These are phyloP conservation scores for Drosophila erecta DNA, from an alignment of 1,140 invertebrate genomes.

Conservation along the genomic window DNA sequence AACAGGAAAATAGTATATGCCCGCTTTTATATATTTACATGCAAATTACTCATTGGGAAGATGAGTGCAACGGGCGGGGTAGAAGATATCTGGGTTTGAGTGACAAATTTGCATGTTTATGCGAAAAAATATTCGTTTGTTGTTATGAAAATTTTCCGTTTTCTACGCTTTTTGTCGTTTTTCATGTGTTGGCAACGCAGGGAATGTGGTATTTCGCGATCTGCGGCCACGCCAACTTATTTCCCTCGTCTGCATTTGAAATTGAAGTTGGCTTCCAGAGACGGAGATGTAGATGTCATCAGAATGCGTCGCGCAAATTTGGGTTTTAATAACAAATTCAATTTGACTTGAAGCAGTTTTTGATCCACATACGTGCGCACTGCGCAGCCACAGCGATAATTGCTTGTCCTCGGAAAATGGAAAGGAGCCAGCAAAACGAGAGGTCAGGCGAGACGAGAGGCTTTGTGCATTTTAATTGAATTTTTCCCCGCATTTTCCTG, in stretches of 20 bases:
- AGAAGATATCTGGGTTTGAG: conserved; percentile 13
- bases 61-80: conserved; percentile 48
- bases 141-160: conserved; percentile 55
- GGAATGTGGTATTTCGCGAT: conserved; percentile 36
- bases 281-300: conserved; percentile 3
- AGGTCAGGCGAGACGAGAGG: conserved; percentile 60
- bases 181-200: conserved; percentile 3
- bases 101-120: conserved; percentile 79
- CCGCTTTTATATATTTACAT: conserved; percentile 64
- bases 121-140: conserved; percentile 69
- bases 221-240: conserved; percentile 27
- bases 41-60: conserved; percentile 72
- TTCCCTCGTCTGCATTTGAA: conserved; percentile 28
- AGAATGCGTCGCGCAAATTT: conserved; percentile 59
- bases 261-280: conserved; percentile 20
- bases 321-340: conserved; percentile 77
- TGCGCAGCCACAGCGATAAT: conserved; percentile 32
- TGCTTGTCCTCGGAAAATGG: conserved; percentile 35
- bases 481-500: conserved; percentile 42
- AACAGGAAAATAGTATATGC: conserved; percentile 48
- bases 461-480: conserved; percentile 80
- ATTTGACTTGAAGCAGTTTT: conserved; percentile 71
- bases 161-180: conserved; percentile 50
- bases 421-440: not conserved
- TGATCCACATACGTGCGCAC: conserved; percentile 59